Evolutionary conservation across 2,888 invertebrate species (phyloP).

Genomic region (Drosophila peninsularis): DNA sequence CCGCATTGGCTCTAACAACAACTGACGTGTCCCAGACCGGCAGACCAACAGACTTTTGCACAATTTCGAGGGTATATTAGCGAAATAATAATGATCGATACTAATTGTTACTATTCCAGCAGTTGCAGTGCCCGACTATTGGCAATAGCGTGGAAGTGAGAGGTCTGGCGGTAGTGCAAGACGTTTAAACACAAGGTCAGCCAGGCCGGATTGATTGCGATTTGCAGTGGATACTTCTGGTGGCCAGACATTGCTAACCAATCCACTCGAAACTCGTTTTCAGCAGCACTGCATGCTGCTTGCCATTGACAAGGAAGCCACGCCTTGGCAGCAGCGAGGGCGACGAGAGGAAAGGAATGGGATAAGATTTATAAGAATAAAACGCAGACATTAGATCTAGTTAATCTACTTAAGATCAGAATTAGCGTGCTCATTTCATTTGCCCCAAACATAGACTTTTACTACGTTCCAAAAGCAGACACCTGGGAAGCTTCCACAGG

Average conservation of each 20-base stretch:
- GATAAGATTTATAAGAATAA: constrained; percentile 1
- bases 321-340: neutral
- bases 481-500: neutral
- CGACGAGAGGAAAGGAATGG: neutral
- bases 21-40: constrained; percentile 41
- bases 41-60: constrained; percentile 30
- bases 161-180: constrained; percentile 50
- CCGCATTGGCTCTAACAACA: constrained; percentile 30
- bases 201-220: constrained; percentile 22
- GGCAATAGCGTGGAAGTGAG: constrained; percentile 26
- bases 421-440: neutral
- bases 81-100: neutral
- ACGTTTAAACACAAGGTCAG: constrained; percentile 46
- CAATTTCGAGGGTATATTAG: constrained; percentile 44
- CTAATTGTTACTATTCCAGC: constrained; percentile 20
- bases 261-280: constrained; percentile 42
- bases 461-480: neutral
- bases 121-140: neutral
- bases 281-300: constrained; percentile 16
- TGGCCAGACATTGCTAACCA: constrained; percentile 25
- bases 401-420: too few species aligned
- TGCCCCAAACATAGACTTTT: neutral
- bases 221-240: constrained; percentile 44
- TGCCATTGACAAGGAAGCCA: constrained; percentile 19
- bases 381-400: neutral